Evolutionary conservation across 2,888 invertebrate genomes (phyloP).

Genomic region (Cerceris rybyensis): DNA sequence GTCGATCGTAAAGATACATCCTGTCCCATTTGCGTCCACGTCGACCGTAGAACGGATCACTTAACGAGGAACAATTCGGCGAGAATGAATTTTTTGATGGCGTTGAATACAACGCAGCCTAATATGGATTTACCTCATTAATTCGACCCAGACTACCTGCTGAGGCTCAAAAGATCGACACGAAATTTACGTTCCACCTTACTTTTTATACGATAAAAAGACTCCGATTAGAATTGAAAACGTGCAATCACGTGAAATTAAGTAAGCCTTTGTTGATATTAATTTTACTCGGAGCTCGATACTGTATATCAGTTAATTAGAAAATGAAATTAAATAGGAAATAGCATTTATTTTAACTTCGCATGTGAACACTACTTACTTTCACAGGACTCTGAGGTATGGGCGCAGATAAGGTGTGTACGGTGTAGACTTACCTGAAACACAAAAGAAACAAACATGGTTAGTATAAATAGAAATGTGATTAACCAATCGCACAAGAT

Average conservation of each 20-base stretch:
- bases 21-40: conserved; percentile 5
- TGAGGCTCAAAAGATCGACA: conserved; percentile 11
- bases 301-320: background rate
- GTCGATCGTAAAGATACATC: conserved; percentile 13
- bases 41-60: conserved; percentile 27
- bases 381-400: background rate
- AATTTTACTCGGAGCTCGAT: conserved; percentile 6
- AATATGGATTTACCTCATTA: conserved; percentile 51
- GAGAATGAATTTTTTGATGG: conserved; percentile 37
- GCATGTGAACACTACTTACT: conserved; percentile 14
- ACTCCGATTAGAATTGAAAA: conserved; percentile 12
- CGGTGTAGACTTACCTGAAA: conserved; percentile 65
- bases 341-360: background rate
- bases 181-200: conserved; percentile 22
- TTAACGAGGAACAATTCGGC: conserved; percentile 43
- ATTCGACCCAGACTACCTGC: conserved; percentile 31
- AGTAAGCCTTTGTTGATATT: background rate
- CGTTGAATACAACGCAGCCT: conserved; percentile 20
- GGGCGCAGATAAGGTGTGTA: conserved; percentile 43
- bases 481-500: conserved; percentile 25
- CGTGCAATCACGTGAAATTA: background rate
- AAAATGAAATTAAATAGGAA: background rate
- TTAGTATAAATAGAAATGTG: conserved; percentile 51
- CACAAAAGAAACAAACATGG: conserved; percentile 50
- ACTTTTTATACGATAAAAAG: conserved; percentile 11